Evolutionary conservation across 1,140 invertebrate genomes (phyloP), one percentile per base, ranked within the genome.

Genomic region (Lepidurus apus): DNA sequence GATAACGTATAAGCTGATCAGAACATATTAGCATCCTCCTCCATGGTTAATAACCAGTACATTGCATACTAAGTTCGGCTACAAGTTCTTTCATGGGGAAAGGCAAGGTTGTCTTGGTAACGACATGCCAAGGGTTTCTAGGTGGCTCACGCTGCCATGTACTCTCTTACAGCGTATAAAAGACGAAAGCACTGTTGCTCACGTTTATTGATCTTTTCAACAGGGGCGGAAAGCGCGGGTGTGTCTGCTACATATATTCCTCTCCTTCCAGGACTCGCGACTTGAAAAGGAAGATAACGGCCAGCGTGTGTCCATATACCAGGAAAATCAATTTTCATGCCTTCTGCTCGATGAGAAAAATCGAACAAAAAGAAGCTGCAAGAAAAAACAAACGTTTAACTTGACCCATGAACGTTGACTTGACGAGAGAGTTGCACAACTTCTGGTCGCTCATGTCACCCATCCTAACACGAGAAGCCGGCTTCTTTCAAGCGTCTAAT

Each of bases 141-240:
- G 17, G 17, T 17, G 7, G 47, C 53, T 76, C 74, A 11, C 80
- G 75, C 78, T 80, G 81, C 44, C 78, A 75, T 24, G 80, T 45
- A 45, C 82, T 65, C 53, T 65, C 17, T 65, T n/a, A 17, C 17
- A 17, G 53, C 17, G n/a, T 21, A 65, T 21, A n/a, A 21, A 65
- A 21, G 21, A 13, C 17, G 21, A 65, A 65, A 17, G 53, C 53
- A 21, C 53, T 65, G 53, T 65, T 65, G 53, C 53, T 65, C 53
- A 65, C 53, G 21, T 65, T 65, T 65, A 65, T 65, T 65, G 53
- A 65, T 65, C 53, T 65, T 65, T 65, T 65, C 9, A 65, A 21
- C 53, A 21, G 17, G 53, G 53, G 53, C 8, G 9, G 21, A 21
- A 65, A 65, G 53, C 53, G 13, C 45, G 53, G 53, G 53, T 21